These are phyloP conservation scores for Carassius gibelio DNA, from an alignment of 2,113 vertebrate species.

Conservation along the genomic window DNA sequence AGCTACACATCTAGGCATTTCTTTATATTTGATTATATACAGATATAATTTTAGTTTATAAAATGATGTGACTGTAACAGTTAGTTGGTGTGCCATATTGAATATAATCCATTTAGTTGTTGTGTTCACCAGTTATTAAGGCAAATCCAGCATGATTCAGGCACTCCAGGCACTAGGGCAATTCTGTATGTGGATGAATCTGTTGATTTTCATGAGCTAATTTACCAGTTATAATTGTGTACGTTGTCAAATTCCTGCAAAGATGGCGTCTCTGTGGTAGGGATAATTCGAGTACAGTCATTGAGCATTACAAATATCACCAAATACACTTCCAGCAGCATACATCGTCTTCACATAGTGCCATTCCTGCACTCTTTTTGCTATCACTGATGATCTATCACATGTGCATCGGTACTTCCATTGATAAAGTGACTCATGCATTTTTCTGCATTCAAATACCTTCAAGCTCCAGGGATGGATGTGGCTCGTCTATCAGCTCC, in stretches of 20 bases:
- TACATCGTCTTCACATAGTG: conserved; percentile 45
- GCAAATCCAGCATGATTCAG: not conserved
- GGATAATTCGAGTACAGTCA: conserved; percentile 18
- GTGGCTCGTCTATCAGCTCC: conserved; percentile 62
- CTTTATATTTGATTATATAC: not conserved
- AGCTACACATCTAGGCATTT: not conserved
- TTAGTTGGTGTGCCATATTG: not conserved
- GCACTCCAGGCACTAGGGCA: not conserved
- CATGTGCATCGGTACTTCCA: conserved; percentile 65
- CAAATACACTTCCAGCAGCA: conserved; percentile 54
- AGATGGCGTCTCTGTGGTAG: not conserved
- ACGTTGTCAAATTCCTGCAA: not conserved
- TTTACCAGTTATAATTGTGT: not conserved
- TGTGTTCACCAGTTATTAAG: not conserved
- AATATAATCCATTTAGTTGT: not conserved
- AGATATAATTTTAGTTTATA: not conserved
- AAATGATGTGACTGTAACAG: not conserved
- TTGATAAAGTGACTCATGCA: conserved; percentile 73
- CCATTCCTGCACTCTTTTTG: conserved; percentile 47
- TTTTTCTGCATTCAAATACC: conserved; percentile 77
- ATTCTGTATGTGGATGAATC: not conserved
- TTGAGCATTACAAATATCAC: conserved; percentile 49
- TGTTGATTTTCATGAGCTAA: not conserved
- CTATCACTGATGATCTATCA: conserved; percentile 65
- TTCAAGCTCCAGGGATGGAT: conserved; percentile 65